Evolutionary conservation across 2,797 vertebrate genomes (phyloP).

Genomic region (Channallabes apus): DNA sequence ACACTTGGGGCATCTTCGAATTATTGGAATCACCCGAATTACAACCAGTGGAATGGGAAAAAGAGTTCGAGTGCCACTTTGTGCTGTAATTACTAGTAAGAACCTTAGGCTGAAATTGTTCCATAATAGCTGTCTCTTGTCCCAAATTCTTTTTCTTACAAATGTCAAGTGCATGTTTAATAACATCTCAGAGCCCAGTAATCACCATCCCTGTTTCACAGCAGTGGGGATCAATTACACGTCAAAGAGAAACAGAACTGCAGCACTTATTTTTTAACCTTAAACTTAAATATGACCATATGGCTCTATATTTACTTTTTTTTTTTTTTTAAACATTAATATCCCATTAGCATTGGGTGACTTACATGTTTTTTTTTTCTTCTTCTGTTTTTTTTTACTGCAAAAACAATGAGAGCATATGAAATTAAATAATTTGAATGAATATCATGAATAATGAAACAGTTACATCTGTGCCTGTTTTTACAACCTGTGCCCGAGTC

Average conservation of each 20-base stretch:
- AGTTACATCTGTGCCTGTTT: slow-evolving; percentile 39
- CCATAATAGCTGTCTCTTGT: neutral
- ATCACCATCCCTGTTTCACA: neutral
- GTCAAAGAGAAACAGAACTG: neutral
- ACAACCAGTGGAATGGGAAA: slow-evolving; percentile 2
- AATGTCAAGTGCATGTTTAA: neutral
- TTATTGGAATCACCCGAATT: neutral
- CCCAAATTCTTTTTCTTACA: neutral
- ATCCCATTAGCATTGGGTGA: neutral
- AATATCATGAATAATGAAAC: slow-evolving; percentile 21
- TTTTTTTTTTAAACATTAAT: neutral
- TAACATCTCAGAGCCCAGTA: neutral
- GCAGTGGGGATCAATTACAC: neutral
- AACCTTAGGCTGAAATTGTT: neutral
- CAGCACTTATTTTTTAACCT: neutral
- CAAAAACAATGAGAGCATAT: slow-evolving; percentile 17
- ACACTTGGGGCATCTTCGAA: neutral
- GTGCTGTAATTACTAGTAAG: slow-evolving; percentile 6
- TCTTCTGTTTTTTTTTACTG: neutral
- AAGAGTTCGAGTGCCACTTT: slow-evolving; percentile 4
- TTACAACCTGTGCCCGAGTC: slow-evolving; percentile 57
- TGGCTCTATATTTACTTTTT: neutral
- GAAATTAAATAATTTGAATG: slow-evolving; percentile 12
- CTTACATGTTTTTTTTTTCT: neutral
- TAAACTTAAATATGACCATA: slow-evolving; percentile 2